Base-by-base conservation (phyloP, 2,113 vertebrate genomes). In the Melanocharis versteri region DNA sequence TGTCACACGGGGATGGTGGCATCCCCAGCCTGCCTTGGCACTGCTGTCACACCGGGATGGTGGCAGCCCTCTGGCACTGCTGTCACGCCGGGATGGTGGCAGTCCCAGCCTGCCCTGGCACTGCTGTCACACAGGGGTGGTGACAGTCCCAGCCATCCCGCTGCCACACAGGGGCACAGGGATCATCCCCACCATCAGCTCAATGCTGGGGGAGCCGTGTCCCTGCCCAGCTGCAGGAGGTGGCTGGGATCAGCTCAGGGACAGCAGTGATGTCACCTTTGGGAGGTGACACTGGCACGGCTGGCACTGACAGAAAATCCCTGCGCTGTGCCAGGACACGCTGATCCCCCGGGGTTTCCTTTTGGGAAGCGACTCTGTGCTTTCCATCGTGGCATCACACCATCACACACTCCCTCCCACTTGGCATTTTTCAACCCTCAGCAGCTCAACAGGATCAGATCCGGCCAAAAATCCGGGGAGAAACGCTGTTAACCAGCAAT, bases 131-230 rank as follows among this genome's bases (percentile, higher is more conserved):
- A 1, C 1, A 27, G 81, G 53, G 27, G 8, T 2, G 65, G 24
- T 54, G 54, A 44, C 50, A 87, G 54, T 23, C n/a, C 57, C 54
- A 3, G 31, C 16, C 12, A 30, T 17, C 42, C 9, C 4, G 6
- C 37, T 76, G 68, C 50, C 54, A 1, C 28, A 1, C 17, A 1
- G 0, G 4, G 66, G 48, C 75, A 50, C 31, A 31, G 54, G 6
- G n/a, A 3, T n/a, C 5, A 15, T 21, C 47, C 27, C 82, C 24
- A 0, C 7, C 24, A 15, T 44, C 79, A 60, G 80, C 79, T 33
- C 39, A 8, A 62, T n/a, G 53, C 35, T 7, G 35, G 4, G 35
- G 44, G 23, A 39, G 16, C 7, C 1, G 0, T 27, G 45, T 7
- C 28, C 13, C 0, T 7, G 1, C 26, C 23, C 31, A 10, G 61